These are phyloP conservation scores for Oncopeltus fasciatus DNA, from an alignment of 1,140 invertebrate species.

Conservation along the genomic window DNA sequence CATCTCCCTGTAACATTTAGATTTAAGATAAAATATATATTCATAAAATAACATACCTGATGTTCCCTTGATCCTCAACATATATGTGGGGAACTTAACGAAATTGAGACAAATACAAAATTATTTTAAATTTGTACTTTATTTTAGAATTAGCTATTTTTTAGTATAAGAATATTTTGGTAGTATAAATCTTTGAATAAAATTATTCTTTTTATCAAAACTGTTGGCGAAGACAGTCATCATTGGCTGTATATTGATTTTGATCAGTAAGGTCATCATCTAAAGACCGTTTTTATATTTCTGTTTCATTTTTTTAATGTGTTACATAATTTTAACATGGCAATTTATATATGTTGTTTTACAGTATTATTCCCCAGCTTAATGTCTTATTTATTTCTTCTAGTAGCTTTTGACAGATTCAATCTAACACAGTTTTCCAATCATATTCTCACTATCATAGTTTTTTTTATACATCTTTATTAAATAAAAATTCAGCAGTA, in stretches of 20 bases:
- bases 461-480: too few species aligned
- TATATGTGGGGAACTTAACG: neutral
- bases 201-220: neutral
- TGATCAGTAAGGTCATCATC: neutral
- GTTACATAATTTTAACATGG: too few species aligned
- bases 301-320: neutral
- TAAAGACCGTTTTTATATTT: neutral
- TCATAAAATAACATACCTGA: neutral
- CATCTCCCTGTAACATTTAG: neutral
- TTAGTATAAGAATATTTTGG: neutral
- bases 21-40: neutral
- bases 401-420: too few species aligned
- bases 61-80: conserved; percentile 3
- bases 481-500: too few species aligned
- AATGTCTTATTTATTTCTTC: too few species aligned
- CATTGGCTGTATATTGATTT: neutral
- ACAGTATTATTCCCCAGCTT: too few species aligned
- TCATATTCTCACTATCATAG: too few species aligned
- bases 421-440: too few species aligned
- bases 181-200: neutral
- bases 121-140: neutral
- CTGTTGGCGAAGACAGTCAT: neutral
- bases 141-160: neutral
- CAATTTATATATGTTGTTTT: too few species aligned
- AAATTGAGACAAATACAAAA: neutral